These are phyloP conservation scores for Bovichtus diacanthus DNA, from an alignment of 2,797 vertebrate species.

Conservation along the genomic window DNA sequence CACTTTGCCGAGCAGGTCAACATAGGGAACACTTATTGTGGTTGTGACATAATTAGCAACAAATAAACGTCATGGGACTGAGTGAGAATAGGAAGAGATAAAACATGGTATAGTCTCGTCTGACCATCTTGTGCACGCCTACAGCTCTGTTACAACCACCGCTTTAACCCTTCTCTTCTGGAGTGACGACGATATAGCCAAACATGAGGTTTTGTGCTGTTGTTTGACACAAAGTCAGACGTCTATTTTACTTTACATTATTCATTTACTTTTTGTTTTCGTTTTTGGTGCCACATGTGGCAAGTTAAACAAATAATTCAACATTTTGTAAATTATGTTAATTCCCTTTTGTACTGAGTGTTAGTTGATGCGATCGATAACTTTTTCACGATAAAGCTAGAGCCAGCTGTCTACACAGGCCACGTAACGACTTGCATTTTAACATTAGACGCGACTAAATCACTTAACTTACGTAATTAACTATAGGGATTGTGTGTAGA, in stretches of 20 bases:
- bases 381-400: not conserved
- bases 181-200: not conserved
- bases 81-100: not conserved
- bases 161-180: not conserved
- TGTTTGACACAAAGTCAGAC: not conserved
- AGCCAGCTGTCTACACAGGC: not conserved
- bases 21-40: not conserved
- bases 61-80: no score
- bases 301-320: not conserved
- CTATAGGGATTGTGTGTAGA: not conserved
- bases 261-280: not conserved
- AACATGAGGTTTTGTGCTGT: not conserved
- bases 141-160: not conserved
- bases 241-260: not conserved
- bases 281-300: not conserved
- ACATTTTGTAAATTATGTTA: not conserved
- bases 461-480: not conserved
- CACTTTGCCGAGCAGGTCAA: not conserved
- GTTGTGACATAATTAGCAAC: no score
- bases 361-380: not conserved
- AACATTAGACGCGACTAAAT: not conserved
- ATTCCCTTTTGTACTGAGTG: not conserved
- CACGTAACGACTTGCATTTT: not conserved
- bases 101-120: not conserved
- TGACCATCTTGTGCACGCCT: not conserved